phyloP scores from a whole-genome alignment of 1,140 invertebrate genomes.

The Drosophila orena region DNA sequence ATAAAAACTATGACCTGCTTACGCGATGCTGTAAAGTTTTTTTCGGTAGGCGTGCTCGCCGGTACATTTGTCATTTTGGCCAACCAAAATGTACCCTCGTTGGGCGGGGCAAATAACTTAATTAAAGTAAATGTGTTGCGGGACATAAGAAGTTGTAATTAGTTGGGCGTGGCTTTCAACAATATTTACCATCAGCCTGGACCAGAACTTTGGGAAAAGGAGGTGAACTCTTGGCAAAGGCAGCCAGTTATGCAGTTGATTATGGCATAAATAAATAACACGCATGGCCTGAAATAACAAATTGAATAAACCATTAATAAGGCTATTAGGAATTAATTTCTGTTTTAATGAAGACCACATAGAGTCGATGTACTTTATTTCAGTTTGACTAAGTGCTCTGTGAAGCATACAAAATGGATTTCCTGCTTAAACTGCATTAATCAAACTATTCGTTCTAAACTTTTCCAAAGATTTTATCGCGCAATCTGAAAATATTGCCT shows the following conservation, averaged over 20 bases:
- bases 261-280: background rate
- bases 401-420: too few species aligned
- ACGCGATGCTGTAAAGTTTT: slow-evolving; percentile 64
- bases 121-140: slow-evolving; percentile 77
- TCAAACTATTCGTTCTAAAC: background rate
- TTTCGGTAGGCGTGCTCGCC: slow-evolving; percentile 63
- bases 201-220: slow-evolving; percentile 28
- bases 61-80: slow-evolving; percentile 71
- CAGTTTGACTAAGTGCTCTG: too few species aligned
- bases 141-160: slow-evolving; percentile 75
- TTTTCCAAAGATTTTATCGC: background rate
- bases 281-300: too few species aligned
- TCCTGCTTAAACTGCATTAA: background rate
- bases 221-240: background rate
- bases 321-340: background rate
- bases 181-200: slow-evolving; percentile 59
- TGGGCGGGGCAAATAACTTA: slow-evolving; percentile 59
- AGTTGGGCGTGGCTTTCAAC: slow-evolving; percentile 60
- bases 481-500: background rate
- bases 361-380: too few species aligned
- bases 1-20: slow-evolving; percentile 70
- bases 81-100: background rate
- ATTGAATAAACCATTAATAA: too few species aligned
- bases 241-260: background rate
- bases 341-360: background rate